Base-by-base conservation (phyloP, 2,888 invertebrate species). In the Griposia aprilina region DNA sequence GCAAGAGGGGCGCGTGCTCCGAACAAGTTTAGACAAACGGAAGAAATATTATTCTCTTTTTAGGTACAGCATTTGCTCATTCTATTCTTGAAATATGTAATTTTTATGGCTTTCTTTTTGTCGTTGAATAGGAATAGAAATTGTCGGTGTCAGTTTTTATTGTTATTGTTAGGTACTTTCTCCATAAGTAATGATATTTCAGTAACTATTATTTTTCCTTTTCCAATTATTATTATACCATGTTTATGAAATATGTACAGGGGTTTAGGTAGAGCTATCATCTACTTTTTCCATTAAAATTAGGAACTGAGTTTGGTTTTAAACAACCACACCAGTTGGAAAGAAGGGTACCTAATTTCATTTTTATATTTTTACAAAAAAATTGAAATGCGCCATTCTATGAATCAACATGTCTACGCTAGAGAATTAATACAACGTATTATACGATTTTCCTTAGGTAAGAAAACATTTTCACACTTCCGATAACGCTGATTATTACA, bases 1-100 rank as follows among this genome's bases (percentile, higher is more conserved):
- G 83, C 87, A 84, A 84, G 88, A 60, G 81, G 92, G 91, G 95
- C 96, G 96, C 96, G 96, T 95, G 96, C 95, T 94, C 94, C 89
- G 94, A 95, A 96, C 96, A 93, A 95, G 96, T 96, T 96, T 96
- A 96, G 96, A 96, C 96, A 96, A 96, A 96, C 96, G 96, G 96
- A 96, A 96, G 96, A 96, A 96, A 95, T 96, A 94, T 95, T 95
- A 94, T 96, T 95, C 96, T 96, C 95, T 96, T 96, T 96, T 96
- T 96, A 95, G 93, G 93, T 93, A 90, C 92, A 90, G 92, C 93
- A 92, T 94, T 94, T 90, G 92, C 92, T 90, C 89, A 92, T 91
- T 92, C 92, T 93, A 91, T 91, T 92, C 90, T 91, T 90, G 83
- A 86, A 88, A 88, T 87, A 85, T 86, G 80, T 84, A 45, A 83